Percentiles rank a stretch among this genome's conserved stretches.
phyloP scores from a whole-genome alignment of 2,113 vertebrate genomes.

The Engraulis encrasicolus region DNA sequence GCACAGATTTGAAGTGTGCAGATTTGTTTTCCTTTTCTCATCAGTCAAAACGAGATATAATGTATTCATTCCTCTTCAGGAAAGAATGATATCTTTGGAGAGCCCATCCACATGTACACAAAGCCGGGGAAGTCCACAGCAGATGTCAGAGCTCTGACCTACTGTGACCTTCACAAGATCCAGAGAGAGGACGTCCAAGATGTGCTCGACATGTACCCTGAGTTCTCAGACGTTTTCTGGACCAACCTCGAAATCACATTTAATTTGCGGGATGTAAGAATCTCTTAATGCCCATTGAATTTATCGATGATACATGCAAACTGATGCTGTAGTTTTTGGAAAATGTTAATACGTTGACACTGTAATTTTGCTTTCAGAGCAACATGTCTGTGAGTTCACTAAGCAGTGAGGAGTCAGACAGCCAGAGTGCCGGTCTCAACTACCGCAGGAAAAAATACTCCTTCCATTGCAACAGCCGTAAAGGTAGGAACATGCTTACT shows the following conservation, averaged over 20 bases:
- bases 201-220: constrained; percentile 88
- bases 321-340: background rate
- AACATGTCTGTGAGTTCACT: constrained; percentile 78
- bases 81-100: constrained; percentile 91
- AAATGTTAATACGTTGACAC: background rate
- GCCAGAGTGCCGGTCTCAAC: constrained; percentile 60
- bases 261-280: constrained; percentile 86
- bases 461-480: constrained; percentile 63
- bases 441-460: constrained; percentile 74
- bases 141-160: constrained; percentile 82
- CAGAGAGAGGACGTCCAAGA: constrained; percentile 87
- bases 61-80: constrained; percentile 68
- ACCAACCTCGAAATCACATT: constrained; percentile 88
- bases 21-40: too few species aligned
- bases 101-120: constrained; percentile 82
- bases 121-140: constrained; percentile 83
- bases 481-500: too few species aligned
- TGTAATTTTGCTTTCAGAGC: constrained; percentile 73
- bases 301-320: too few species aligned
- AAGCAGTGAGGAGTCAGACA: constrained; percentile 71
- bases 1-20: too few species aligned
- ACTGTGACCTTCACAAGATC: constrained; percentile 90
- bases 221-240: constrained; percentile 88
- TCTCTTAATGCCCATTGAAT: background rate
- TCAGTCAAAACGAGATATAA: too few species aligned